Base-by-base conservation (phyloP, 35 echinoderm and acorn worm genomes). In the Ptychodera flava region DNA sequence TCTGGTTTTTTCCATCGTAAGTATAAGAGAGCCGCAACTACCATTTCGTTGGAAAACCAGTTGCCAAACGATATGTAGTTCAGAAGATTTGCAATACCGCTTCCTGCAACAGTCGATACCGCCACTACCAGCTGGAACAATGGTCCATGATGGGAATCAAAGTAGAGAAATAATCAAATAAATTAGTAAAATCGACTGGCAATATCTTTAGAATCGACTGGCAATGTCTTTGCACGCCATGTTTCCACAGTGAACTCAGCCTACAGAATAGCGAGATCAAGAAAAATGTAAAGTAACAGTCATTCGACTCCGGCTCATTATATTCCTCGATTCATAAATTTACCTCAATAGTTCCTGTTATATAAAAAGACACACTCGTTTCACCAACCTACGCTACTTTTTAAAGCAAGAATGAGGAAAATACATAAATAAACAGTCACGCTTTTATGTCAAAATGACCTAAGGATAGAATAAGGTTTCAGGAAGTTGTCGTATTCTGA, bases 1-100 rank as follows among this genome's bases (percentile, higher is more conserved):
- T 97, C 94, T 32, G 94, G 94, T 84, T 93, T 83, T 77, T 97
- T 97, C 89, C 89, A 93, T 82, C 94, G 82, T 53, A 85, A 93
- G 78, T 97, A 97, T 28, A 91, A 91, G 1, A 97, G 81, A 1
- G 93, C 78, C 15, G 87, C 83, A 1, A 88, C 81, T 31, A 91
- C 38, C 33, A 93, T 53, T 31, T 78, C 89, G 76, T 91, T 88
- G 32, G 93, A 90, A 0, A 91, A 31, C 94, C 94, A 97, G 28
- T 87, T 82, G 31, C 85, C 89, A 80, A 97, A 90, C 79, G 91
- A 93, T 36, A 97, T 78, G 86, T 93, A 97, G 35, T 97, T 93
- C 35, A 97, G 88, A 10, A 97, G 86, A 33, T 85, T 88, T 15
- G 78, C 78, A 0, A 97, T 85, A 86, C 90, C 86, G 38, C 86